Percentiles rank a stretch among this genome's conserved stretches.
Conservation (phyloP, 2,797 vertebrate species). For the Dendrocincla fuliginosa region DNA sequence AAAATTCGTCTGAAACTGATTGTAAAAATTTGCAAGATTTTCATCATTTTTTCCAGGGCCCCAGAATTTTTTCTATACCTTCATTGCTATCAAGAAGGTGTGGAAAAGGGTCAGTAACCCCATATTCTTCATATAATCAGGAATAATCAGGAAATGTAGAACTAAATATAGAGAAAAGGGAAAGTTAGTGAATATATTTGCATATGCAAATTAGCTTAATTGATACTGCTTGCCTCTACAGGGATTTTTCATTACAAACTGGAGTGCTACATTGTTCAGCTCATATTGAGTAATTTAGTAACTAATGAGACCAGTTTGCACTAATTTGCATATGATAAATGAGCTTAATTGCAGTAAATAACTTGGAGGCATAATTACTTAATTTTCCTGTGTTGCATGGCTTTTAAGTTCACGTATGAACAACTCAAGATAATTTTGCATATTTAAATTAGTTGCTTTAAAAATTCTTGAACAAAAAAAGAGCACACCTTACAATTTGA, state of each 20-base stretch:
- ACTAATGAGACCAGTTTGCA: constrained; percentile 90
- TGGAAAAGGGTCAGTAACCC: constrained; percentile 68
- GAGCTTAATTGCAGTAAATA: constrained; percentile 90
- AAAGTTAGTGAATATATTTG: constrained; percentile 86
- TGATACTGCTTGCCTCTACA: constrained; percentile 89
- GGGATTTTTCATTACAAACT: constrained; percentile 90
- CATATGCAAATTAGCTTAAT: constrained; percentile 89
- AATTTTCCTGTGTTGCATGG: constrained; percentile 88
- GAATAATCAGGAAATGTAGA: constrained; percentile 81
- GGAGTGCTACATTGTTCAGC: constrained; percentile 89
- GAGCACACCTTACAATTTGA: constrained; percentile 77
- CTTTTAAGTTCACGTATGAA: constrained; percentile 87
- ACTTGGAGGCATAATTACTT: constrained; percentile 90
- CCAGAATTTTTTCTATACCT: constrained; percentile 20
- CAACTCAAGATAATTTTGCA: constrained; percentile 86
- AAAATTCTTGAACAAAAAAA: constrained; percentile 80
- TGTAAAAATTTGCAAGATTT: background rate
- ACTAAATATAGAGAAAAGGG: constrained; percentile 86
- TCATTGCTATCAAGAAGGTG: constrained; percentile 27
- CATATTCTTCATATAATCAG: constrained; percentile 70
- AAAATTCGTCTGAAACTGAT: background rate
- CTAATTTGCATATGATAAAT: constrained; percentile 91
- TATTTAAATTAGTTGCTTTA: constrained; percentile 84
- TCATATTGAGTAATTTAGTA: constrained; percentile 90
- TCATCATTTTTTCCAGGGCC: background rate